Evolutionary conservation across 2,797 vertebrate species (phyloP).

Genomic region (Argentina silus): DNA sequence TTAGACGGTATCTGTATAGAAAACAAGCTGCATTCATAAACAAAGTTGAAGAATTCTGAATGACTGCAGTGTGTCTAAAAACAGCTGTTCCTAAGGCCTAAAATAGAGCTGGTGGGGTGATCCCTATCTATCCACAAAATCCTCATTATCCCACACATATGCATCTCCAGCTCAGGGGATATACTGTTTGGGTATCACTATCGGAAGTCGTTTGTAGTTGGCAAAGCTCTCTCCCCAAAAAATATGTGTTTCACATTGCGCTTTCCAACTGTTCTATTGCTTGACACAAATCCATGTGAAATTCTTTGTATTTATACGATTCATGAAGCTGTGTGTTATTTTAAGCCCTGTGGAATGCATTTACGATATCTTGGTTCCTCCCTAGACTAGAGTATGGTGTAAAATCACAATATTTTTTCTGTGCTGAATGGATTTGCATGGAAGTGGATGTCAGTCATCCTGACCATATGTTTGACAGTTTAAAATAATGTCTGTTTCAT

Average conservation of each 20-base stretch:
- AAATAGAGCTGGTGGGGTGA: constrained; percentile 50
- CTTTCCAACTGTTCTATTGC: constrained; percentile 19
- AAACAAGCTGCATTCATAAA: background rate
- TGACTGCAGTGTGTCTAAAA: constrained; percentile 47
- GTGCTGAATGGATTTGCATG: constrained; percentile 47
- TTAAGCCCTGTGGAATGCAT: constrained; percentile 28
- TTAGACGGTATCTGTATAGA: background rate
- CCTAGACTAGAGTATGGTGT: background rate
- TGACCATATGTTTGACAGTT: background rate
- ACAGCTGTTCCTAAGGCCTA: constrained; percentile 39
- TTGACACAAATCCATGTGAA: constrained; percentile 50
- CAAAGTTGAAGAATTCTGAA: constrained; percentile 24
- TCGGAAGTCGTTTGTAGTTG: constrained; percentile 53
- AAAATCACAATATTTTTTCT: constrained; percentile 23
- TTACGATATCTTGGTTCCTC: background rate
- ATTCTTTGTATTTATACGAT: constrained; percentile 43
- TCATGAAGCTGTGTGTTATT: constrained; percentile 46
- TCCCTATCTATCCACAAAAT: constrained; percentile 8
- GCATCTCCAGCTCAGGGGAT: constrained; percentile 50
- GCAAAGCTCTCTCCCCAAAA: constrained; percentile 27
- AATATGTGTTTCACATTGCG: constrained; percentile 46
- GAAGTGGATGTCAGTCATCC: background rate
- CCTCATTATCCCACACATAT: constrained; percentile 56
- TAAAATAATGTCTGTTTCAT: too few species aligned
- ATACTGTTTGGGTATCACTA: constrained; percentile 44